Percentiles rank a stretch among this genome's conserved stretches.
phyloP scores from a whole-genome alignment of 2,113 vertebrate species.

The Sinocyclocheilus anshuiensis region DNA sequence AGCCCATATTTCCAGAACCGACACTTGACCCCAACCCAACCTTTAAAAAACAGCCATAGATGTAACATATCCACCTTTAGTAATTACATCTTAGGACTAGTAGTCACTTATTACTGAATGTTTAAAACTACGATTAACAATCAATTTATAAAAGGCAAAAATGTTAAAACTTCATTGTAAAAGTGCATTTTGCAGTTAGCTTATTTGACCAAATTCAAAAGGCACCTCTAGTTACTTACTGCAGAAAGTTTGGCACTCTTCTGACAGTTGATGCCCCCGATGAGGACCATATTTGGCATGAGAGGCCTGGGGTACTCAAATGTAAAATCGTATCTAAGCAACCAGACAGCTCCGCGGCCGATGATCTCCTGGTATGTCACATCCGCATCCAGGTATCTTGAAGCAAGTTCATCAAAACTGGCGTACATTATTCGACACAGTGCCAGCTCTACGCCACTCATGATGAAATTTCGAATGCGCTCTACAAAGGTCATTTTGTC shows the following conservation, averaged over 20 bases:
- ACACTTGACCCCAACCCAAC: neutral
- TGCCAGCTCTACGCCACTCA: neutral
- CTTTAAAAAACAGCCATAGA: neutral
- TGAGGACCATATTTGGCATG: constrained; percentile 78
- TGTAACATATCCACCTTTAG: neutral
- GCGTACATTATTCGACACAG: constrained; percentile 47
- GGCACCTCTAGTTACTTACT: constrained; percentile 53
- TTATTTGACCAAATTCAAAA: neutral
- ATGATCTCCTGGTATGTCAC: constrained; percentile 68
- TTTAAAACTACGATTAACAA: neutral
- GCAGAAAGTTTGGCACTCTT: constrained; percentile 59
- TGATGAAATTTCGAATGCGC: constrained; percentile 70
- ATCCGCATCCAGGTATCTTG: constrained; percentile 67
- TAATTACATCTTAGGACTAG: neutral
- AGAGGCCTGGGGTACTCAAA: constrained; percentile 74
- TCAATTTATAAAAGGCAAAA: neutral
- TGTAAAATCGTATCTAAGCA: constrained; percentile 75
- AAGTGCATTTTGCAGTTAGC: neutral
- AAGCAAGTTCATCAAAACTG: constrained; percentile 61
- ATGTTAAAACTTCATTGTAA: neutral
- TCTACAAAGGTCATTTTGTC: constrained; percentile 74
- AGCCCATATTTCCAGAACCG: neutral
- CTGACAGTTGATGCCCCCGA: constrained; percentile 68
- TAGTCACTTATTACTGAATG: neutral
- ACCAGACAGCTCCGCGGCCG: constrained; percentile 67